These are phyloP conservation scores for Notothenia rossii DNA, from an alignment of 2,113 vertebrate genomes.

Conservation along the genomic window DNA sequence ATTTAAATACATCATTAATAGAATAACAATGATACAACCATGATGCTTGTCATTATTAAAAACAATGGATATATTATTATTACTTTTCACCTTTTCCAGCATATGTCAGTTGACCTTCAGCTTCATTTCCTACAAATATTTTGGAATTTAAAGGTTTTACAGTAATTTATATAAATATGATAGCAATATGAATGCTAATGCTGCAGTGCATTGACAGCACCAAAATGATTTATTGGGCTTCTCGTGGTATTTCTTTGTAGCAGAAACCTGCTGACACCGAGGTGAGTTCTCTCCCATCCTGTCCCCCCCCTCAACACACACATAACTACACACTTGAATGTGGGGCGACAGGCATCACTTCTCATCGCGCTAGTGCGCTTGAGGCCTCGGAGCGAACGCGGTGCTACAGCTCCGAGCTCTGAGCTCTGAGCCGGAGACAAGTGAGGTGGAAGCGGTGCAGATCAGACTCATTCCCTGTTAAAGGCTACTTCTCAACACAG, in stretches of 20 bases:
- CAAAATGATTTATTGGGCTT: not conserved
- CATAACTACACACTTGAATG: conserved; percentile 42
- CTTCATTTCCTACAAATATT: not conserved
- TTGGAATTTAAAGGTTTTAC: not conserved
- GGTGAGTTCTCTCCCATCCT: conserved; percentile 22
- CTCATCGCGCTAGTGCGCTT: conserved; percentile 55
- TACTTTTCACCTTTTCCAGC: too few species aligned
- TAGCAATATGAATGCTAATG: too few species aligned
- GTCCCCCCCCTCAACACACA: not conserved
- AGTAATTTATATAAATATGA: too few species aligned
- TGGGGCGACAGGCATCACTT: conserved; percentile 76
- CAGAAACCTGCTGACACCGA: conserved; percentile 7
- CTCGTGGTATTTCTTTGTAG: not conserved
- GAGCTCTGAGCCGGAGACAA: conserved; percentile 54
- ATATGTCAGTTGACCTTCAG: not conserved
- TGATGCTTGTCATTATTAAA: too few species aligned
- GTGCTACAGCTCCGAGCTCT: conserved; percentile 56
- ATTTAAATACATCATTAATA: too few species aligned
- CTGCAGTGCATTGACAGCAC: not conserved
- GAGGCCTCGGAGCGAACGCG: conserved; percentile 57
- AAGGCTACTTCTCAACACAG: conserved; percentile 33
- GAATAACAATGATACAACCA: too few species aligned
- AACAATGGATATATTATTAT: too few species aligned
- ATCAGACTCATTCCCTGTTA: conserved; percentile 41
- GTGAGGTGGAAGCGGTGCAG: conserved; percentile 68